Conservation (phyloP, 2,888 invertebrate species). For the Thalpophila matura region DNA sequence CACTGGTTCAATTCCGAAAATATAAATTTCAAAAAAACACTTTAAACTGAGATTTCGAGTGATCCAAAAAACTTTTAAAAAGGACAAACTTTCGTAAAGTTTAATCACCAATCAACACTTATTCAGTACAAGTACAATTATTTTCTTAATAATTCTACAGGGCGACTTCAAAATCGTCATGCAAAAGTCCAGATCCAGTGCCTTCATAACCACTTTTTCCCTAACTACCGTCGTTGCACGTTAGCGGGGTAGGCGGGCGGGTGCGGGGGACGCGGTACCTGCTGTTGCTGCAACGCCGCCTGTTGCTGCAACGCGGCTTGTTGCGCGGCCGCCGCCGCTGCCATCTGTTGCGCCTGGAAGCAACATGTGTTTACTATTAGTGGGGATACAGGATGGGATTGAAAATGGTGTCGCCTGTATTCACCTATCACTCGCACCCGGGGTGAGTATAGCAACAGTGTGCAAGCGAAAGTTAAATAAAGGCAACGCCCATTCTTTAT, state of each 20-base stretch:
- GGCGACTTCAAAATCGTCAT: background rate
- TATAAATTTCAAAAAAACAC: too few species aligned
- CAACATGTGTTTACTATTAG: too few species aligned
- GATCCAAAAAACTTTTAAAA: too few species aligned
- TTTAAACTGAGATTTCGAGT: too few species aligned
- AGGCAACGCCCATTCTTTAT: too few species aligned
- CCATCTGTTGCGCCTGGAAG: conserved; percentile 90
- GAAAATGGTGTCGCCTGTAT: too few species aligned
- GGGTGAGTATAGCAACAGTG: too few species aligned
- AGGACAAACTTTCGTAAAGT: background rate
- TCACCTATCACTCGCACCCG: too few species aligned
- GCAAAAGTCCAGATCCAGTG: background rate
- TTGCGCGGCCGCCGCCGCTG: conserved; percentile 90
- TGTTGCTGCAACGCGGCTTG: conserved; percentile 91
- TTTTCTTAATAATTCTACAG: background rate
- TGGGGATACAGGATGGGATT: too few species aligned
- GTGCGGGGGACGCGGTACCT: conserved; percentile 90
- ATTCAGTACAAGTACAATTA: background rate
- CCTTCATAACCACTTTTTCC: background rate
- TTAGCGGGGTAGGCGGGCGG: conserved; percentile 86
- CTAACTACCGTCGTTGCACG: conserved; percentile 77
- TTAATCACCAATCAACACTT: background rate
- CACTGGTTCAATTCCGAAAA: too few species aligned
- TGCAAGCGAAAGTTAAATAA: too few species aligned
- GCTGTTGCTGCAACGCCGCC: conserved; percentile 92